Conservation (phyloP, 2,888 invertebrate species). For the Nemotelus nigrinus region DNA sequence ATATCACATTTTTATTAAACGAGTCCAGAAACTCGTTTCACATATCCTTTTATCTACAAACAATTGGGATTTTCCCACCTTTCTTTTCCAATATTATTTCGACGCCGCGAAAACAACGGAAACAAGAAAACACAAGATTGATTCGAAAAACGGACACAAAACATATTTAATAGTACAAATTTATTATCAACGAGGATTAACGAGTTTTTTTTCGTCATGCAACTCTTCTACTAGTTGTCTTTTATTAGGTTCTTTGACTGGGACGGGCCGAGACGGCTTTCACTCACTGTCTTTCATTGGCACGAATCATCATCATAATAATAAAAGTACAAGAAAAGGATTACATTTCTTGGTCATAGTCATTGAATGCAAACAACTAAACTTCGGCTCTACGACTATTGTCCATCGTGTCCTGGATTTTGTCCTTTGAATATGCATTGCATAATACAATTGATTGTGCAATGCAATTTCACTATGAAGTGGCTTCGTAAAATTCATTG, state of each 20-base stretch:
- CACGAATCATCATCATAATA: background rate
- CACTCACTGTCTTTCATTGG: too few species aligned
- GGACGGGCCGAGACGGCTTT: too few species aligned
- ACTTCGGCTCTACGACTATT: background rate
- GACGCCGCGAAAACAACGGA: background rate
- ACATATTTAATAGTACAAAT: constrained; percentile 27
- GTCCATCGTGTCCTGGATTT: constrained; percentile 3
- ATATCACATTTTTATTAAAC: background rate
- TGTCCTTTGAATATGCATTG: constrained; percentile 21
- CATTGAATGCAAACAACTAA: constrained; percentile 26
- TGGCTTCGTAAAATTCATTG: constrained; percentile 14
- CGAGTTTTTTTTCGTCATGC: background rate
- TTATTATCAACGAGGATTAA: constrained; percentile 40
- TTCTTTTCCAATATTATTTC: constrained; percentile 2
- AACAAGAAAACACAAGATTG: constrained; percentile 10
- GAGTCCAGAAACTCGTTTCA: background rate
- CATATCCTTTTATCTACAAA: background rate
- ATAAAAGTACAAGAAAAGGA: background rate
- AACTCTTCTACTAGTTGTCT: too few species aligned
- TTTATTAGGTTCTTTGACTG: too few species aligned
- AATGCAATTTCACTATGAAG: constrained; percentile 4
- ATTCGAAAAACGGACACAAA: constrained; percentile 28
- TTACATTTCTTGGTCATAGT: too few species aligned
- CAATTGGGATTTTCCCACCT: constrained; percentile 12
- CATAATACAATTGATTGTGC: background rate